Evolutionary conservation across 2,113 vertebrate species (phyloP).

Genomic region (Empidonax traillii): DNA sequence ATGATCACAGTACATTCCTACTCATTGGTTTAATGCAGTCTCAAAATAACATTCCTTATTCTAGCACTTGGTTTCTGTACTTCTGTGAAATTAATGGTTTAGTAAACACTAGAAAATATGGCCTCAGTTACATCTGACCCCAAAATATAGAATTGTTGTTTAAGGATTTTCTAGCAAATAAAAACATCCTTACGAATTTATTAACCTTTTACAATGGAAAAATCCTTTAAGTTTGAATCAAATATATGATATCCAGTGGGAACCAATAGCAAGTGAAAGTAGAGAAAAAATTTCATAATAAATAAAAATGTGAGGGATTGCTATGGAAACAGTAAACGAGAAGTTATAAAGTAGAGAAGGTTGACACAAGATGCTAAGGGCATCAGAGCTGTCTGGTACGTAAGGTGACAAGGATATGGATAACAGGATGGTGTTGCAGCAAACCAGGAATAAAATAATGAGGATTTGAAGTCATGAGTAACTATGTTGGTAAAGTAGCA

Average conservation of each 20-base stretch:
- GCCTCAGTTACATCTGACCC: neutral
- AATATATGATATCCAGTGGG: neutral
- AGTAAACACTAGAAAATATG: neutral
- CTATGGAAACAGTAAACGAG: conserved; percentile 22
- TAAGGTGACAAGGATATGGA: neutral
- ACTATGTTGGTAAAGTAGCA: neutral
- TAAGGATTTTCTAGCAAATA: neutral
- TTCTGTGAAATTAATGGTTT: neutral
- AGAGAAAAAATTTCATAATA: neutral
- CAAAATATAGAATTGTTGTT: neutral
- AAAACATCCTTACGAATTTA: neutral
- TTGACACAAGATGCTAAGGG: neutral
- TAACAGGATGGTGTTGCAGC: neutral
- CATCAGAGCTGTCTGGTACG: neutral
- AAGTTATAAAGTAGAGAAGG: neutral
- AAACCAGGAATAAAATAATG: neutral
- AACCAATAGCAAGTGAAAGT: neutral
- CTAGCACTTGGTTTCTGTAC: neutral
- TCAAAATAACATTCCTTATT: neutral
- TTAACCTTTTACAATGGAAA: neutral
- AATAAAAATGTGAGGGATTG: neutral
- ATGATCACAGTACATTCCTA: neutral
- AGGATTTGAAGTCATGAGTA: neutral
- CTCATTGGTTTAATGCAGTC: neutral
- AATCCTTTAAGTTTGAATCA: neutral